A percentile compares a stretch with the other conserved stretches of the same genome.
These are phyloP conservation scores for Oreochromis niloticus DNA, from an alignment of 2,113 vertebrate species.

Conservation along the genomic window DNA sequence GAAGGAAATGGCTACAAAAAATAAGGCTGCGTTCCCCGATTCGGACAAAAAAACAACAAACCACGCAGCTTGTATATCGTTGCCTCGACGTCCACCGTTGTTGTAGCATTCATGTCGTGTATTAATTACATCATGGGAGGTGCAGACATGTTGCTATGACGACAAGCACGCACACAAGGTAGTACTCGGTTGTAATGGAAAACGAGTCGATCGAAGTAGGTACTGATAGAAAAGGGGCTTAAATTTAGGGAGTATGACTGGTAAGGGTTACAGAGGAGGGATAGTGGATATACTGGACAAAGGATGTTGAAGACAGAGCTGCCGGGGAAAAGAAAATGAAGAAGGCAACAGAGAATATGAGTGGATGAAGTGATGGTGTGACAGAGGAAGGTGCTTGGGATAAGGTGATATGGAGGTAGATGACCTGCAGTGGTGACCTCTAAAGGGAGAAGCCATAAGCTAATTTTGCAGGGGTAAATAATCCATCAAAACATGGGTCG, in stretches of 20 bases:
- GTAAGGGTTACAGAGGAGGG: neutral
- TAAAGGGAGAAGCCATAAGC: accelerated
- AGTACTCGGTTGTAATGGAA: neutral
- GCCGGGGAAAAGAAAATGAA: neutral
- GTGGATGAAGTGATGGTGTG: neutral
- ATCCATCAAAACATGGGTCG: neutral
- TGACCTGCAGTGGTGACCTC: neutral
- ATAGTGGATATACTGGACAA: neutral
- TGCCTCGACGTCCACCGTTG: neutral
- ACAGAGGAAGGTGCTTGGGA: neutral
- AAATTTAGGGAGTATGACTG: neutral
- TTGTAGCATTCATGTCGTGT: accelerated
- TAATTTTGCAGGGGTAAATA: neutral
- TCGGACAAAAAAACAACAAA: too few relatives aligned
- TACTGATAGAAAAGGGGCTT: neutral
- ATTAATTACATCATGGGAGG: neutral
- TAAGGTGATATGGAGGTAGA: neutral
- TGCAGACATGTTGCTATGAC: neutral
- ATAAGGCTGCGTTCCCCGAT: too few relatives aligned
- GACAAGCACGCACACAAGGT: neutral
- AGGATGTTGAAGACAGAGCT: neutral
- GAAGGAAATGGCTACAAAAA: too few relatives aligned
- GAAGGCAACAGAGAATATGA: neutral
- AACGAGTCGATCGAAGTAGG: neutral
- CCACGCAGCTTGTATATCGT: too few relatives aligned